Base-by-base conservation (phyloP, 92 coral and sea anemone genomes). In the Meandrina meandrites region DNA sequence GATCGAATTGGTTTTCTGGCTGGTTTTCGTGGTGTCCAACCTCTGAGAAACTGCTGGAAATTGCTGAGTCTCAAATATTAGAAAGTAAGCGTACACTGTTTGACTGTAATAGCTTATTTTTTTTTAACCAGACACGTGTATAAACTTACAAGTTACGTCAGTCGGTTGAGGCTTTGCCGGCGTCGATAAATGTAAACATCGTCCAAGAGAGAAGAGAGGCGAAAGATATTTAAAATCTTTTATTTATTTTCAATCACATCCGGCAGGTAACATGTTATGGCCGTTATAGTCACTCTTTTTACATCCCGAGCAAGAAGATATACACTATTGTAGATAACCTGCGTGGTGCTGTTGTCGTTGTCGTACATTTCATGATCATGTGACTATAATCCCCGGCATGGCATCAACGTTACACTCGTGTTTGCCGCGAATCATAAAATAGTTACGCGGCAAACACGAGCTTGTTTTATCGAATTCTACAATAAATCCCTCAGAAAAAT, bases 21-120 rank as follows among this genome's bases (percentile, higher is more conserved):
- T 97, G 99, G 99, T 91, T 96, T 53, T 90, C 88, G 32, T 97
- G 99, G 99, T 95, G 98, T 76, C 99, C 99, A 12, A 97, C 99
- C 10, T 97, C 99, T 9, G 97, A 97, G 66, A 88, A 84, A 64
- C 90, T 93, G 45, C 86, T 97, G 62, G 98, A 93, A 76, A 77
- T 80, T 11, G 98, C 99, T 31, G 99, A 97, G 82, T 54, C 92
- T 14, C 90, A 95, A 79, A 95, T 97, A 68, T 83, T 97, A 81
- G 84, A 88, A 80, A 91, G 99, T 97, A 73, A 93, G 99, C 90
- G 66, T 31, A 15, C 27, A 32, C 0, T 45, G 35, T 56, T 35
- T 30, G 22, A 22, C 57, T 37, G 42, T 17, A 27, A 42, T 28
- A 37, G 12, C n/a, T 37, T 11, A 2, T 14, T 15, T 0, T 64